A percentile compares a stretch with the other conserved stretches of the same genome.
Conservation (phyloP, 2,113 vertebrate species). For the Emydura subglobosa region DNA sequence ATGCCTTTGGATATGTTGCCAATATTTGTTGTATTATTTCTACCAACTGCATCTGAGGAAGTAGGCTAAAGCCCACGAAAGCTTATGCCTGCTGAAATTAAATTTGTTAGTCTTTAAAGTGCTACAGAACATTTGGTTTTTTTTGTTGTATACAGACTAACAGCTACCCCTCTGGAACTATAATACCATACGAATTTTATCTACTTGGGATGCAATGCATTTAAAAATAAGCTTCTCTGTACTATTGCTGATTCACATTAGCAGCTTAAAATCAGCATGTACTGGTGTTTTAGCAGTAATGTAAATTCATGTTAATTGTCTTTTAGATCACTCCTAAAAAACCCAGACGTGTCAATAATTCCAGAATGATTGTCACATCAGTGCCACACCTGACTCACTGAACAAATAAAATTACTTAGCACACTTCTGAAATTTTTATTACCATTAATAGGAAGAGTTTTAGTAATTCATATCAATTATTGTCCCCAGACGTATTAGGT, state of each 20-base stretch:
- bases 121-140: too few species aligned
- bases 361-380: conserved; percentile 28
- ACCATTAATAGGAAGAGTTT: background rate
- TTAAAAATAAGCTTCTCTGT: conserved; percentile 28
- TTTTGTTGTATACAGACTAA: too few species aligned
- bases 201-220: background rate
- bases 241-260: conserved; percentile 43
- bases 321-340: conserved; percentile 20
- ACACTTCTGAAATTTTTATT: background rate
- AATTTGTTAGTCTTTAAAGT: too few species aligned
- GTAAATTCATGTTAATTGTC: conserved; percentile 60
- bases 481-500: fast-evolving
- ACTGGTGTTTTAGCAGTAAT: conserved; percentile 27
- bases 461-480: background rate
- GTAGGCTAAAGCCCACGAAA: too few species aligned
- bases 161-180: too few species aligned
- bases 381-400: background rate
- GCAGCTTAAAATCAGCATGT: conserved; percentile 28
- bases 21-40: too few species aligned
- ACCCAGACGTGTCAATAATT: conserved; percentile 14
- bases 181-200: background rate
- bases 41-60: too few species aligned
- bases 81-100: too few species aligned
- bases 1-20: too few species aligned
- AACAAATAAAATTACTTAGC: background rate